phyloP scores from a whole-genome alignment of 1,140 invertebrate species.

The Megalopta genalis region DNA sequence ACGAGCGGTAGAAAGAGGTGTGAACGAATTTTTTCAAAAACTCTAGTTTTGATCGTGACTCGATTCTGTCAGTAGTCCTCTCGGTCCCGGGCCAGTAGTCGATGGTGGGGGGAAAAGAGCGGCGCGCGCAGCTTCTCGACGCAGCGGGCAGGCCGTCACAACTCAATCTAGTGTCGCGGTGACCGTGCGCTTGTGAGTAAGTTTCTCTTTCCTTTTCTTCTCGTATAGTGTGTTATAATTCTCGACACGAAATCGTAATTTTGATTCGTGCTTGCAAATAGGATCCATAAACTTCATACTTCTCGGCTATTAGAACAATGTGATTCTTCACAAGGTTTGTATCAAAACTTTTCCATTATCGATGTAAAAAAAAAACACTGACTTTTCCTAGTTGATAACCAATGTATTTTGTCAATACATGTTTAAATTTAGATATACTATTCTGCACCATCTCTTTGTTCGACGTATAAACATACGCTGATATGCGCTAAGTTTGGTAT shows the following conservation, averaged over 20 bases:
- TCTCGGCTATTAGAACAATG: slow-evolving; percentile 38
- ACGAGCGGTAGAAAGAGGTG: no score
- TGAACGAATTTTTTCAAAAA: background rate
- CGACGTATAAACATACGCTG: no score
- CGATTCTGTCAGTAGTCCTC: slow-evolving; percentile 12
- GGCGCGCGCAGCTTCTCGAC: slow-evolving; percentile 68
- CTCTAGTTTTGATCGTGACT: background rate
- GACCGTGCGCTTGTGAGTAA: slow-evolving; percentile 56
- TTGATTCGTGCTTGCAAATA: slow-evolving; percentile 3
- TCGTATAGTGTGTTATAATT: slow-evolving; percentile 17
- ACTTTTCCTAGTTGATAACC: background rate
- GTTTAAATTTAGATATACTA: no score
- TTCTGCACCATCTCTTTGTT: no score
- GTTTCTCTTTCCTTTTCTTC: slow-evolving; percentile 2
- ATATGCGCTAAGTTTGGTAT: no score
- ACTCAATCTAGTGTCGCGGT: slow-evolving; percentile 78
- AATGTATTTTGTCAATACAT: background rate
- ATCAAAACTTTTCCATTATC: background rate
- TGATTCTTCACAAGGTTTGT: slow-evolving; percentile 41
- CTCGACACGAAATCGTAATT: slow-evolving; percentile 29
- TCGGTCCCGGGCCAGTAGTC: slow-evolving; percentile 39
- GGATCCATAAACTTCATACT: slow-evolving; percentile 4
- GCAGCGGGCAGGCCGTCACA: slow-evolving; percentile 72
- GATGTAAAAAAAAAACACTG: background rate
- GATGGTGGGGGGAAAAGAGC: slow-evolving; percentile 48